A percentile compares a stretch with the other conserved stretches of the same genome.
These are phyloP conservation scores for Stichopus chloronotus DNA, from an alignment of 35 echinoderm and acorn worm species.

Conservation along the genomic window DNA sequence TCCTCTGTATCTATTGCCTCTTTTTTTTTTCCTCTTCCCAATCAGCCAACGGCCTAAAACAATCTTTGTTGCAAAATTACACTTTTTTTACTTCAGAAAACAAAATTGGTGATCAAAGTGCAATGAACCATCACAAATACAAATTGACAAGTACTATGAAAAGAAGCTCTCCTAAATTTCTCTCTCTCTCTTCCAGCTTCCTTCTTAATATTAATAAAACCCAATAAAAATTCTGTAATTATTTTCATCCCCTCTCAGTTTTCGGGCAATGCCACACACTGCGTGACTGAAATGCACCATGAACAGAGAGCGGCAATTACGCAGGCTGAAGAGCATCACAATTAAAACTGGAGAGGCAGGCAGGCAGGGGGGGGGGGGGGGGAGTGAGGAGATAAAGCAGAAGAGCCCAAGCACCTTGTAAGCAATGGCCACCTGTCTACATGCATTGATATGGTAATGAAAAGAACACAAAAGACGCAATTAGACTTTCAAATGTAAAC, in stretches of 20 bases:
- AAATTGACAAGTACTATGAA: constrained; percentile 19
- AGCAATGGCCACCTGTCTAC: constrained; percentile 38
- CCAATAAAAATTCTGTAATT: constrained; percentile 22
- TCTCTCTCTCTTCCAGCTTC: background rate
- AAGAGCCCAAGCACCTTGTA: constrained; percentile 51
- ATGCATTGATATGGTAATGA: constrained; percentile 56
- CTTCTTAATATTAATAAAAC: constrained; percentile 30
- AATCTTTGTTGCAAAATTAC: constrained; percentile 21
- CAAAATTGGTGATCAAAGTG: constrained; percentile 23
- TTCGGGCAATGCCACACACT: too few species aligned
- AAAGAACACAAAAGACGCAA: constrained; percentile 43
- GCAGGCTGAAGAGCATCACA: background rate
- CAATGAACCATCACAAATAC: constrained; percentile 39
- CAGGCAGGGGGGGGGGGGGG: background rate
- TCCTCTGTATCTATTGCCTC: background rate
- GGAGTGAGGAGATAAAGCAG: background rate
- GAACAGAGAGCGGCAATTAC: too few species aligned
- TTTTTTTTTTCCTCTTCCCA: background rate
- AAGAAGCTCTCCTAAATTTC: background rate
- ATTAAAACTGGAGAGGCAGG: background rate
- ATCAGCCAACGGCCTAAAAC: background rate
- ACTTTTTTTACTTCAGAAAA: background rate
- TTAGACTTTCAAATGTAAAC: constrained; percentile 27
- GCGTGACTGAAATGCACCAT: too few species aligned
- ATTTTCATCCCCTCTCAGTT: background rate